Evolutionary conservation across 1,140 invertebrate genomes (phyloP).

Genomic region (Cotesia vestalis): DNA sequence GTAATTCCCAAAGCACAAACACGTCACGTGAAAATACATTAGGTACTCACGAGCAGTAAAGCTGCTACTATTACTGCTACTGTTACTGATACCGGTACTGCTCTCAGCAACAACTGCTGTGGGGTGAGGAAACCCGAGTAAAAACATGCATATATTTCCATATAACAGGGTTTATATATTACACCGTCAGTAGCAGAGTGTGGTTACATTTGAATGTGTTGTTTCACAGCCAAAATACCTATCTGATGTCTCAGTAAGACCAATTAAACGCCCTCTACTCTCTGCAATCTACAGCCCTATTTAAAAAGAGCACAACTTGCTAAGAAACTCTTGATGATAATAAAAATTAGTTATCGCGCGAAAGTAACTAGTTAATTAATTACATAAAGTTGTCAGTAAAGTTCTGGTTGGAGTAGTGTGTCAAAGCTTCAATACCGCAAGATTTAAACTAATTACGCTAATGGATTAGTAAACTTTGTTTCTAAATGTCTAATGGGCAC

Average conservation of each 20-base stretch:
- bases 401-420: neutral
- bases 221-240: slow-evolving; percentile 55
- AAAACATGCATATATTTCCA: slow-evolving; percentile 67
- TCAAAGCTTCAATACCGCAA: slow-evolving; percentile 13
- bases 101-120: slow-evolving; percentile 38
- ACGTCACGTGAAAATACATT: slow-evolving; percentile 29
- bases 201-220: slow-evolving; percentile 66
- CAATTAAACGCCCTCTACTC: slow-evolving; percentile 21
- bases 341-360: too few species aligned
- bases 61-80: neutral
- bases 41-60: slow-evolving; percentile 29
- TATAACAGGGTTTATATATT: slow-evolving; percentile 67
- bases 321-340: too few species aligned
- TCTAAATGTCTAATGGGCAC: slow-evolving; percentile 7
- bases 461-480: slow-evolving; percentile 21
- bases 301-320: too few species aligned
- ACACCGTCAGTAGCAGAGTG: slow-evolving; percentile 61
- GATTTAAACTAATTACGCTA: slow-evolving; percentile 21
- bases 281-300: too few species aligned
- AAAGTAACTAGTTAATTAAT: too few species aligned
- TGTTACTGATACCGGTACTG: too few species aligned
- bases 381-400: neutral
- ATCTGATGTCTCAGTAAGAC: slow-evolving; percentile 17
- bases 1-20: slow-evolving; percentile 50
- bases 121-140: slow-evolving; percentile 52